Conservation (phyloP, 2,797 vertebrate species). For the Australoheros facetus region DNA sequence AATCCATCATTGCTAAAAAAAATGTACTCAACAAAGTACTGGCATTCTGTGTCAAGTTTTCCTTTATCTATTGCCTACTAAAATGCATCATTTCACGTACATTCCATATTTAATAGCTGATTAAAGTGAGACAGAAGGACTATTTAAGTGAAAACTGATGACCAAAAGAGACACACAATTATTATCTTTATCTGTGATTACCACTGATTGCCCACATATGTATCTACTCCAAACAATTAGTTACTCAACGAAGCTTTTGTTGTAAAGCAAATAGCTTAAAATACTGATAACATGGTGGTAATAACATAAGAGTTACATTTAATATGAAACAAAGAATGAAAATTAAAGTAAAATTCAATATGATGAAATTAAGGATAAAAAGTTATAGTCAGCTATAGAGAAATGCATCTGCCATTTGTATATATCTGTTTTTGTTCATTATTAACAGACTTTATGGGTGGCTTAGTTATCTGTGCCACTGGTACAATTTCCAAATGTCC, state of each 20-base stretch:
- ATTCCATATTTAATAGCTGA: not conserved
- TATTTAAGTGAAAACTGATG: not conserved
- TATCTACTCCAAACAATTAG: not conserved
- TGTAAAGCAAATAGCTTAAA: not conserved
- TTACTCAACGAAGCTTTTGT: not conserved
- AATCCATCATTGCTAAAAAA: not conserved
- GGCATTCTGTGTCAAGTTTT: not conserved
- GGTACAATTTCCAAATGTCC: slow-evolving; percentile 25
- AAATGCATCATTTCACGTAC: not conserved
- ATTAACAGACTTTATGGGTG: not conserved
- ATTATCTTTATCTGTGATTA: not conserved
- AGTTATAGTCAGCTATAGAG: not conserved
- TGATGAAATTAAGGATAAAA: not conserved
- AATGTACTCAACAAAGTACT: not conserved
- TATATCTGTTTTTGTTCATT: not conserved
- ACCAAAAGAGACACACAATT: too few species aligned
- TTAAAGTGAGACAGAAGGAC: too few species aligned
- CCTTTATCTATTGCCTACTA: not conserved
- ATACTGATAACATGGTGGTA: not conserved
- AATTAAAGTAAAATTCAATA: accelerated
- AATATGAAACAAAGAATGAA: not conserved
- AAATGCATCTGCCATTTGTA: not conserved
- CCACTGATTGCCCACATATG: not conserved
- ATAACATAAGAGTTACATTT: not conserved
- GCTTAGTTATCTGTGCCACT: not conserved